Conservation (phyloP, 2,797 vertebrate genomes). For the Synaphobranchus kaupii region DNA sequence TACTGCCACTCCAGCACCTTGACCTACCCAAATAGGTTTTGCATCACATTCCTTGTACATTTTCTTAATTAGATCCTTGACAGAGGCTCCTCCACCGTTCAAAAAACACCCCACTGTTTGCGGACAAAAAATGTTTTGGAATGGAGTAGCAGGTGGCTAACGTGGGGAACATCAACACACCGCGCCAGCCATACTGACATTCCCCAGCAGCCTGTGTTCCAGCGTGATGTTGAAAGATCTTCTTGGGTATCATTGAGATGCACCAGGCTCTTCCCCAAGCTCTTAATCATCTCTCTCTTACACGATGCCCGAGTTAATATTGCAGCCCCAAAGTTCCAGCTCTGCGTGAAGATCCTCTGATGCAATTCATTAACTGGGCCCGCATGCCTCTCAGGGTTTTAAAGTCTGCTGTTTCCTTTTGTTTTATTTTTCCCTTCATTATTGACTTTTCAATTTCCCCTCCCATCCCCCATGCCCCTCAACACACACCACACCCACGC, state of each 20-base stretch:
- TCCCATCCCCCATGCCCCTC: constrained; percentile 63
- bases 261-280: constrained; percentile 48
- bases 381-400: constrained; percentile 62
- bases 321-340: constrained; percentile 58
- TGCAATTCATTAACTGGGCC: constrained; percentile 66
- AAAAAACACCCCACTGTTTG: constrained; percentile 5
- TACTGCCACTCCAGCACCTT: constrained; percentile 53
- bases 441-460: constrained; percentile 80
- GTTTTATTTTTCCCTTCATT: constrained; percentile 58
- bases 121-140: not conserved
- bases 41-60: constrained; percentile 33
- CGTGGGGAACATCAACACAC: constrained; percentile 5
- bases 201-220: constrained; percentile 9
- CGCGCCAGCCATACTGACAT: not conserved
- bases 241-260: constrained; percentile 34
- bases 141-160: constrained; percentile 16
- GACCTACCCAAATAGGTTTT: constrained; percentile 56
- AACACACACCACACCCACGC: constrained; percentile 64
- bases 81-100: constrained; percentile 28
- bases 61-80: constrained; percentile 50
- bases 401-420: constrained; percentile 68
- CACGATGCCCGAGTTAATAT: constrained; percentile 53
- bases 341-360: constrained; percentile 55
- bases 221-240: not conserved
- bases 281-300: constrained; percentile 45